phyloP scores from a whole-genome alignment of 2,888 invertebrate species.

The Maniola hyperantus region DNA sequence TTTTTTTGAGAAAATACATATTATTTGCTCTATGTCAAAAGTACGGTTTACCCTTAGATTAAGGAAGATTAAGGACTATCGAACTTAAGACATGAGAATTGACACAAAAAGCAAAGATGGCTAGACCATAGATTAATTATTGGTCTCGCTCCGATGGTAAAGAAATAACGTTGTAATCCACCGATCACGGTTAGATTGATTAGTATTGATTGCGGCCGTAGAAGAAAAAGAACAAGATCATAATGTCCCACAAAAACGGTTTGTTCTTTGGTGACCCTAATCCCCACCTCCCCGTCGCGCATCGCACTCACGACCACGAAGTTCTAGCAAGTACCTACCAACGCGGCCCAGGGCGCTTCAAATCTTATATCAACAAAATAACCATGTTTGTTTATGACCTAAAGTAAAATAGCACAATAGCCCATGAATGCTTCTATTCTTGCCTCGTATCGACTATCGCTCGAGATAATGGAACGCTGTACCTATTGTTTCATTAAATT shows the following conservation, averaged over 20 bases:
- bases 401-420: constrained; percentile 37
- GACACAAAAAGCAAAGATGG: too few species aligned
- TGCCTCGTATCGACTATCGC: constrained; percentile 16
- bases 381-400: constrained; percentile 48
- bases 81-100: too few species aligned
- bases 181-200: too few species aligned
- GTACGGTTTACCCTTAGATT: too few species aligned
- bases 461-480: constrained; percentile 19
- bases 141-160: too few species aligned
- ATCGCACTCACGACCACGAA: constrained; percentile 59
- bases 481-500: constrained; percentile 19
- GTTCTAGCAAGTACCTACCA: constrained; percentile 39
- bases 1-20: too few species aligned
- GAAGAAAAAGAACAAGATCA: background rate
- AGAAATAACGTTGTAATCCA: too few species aligned
- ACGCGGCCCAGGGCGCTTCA: constrained; percentile 44
- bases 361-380: constrained; percentile 46
- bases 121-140: too few species aligned
- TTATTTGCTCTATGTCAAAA: too few species aligned
- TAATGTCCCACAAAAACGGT: background rate
- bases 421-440: constrained; percentile 25
- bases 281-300: constrained; percentile 41
- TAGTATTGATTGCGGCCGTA: too few species aligned
- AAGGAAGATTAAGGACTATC: too few species aligned
- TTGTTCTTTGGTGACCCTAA: constrained; percentile 7